Evolutionary conservation across 2,113 vertebrate genomes (phyloP), one percentile per base, ranked within the genome.

Genomic region (Rana temporaria): DNA sequence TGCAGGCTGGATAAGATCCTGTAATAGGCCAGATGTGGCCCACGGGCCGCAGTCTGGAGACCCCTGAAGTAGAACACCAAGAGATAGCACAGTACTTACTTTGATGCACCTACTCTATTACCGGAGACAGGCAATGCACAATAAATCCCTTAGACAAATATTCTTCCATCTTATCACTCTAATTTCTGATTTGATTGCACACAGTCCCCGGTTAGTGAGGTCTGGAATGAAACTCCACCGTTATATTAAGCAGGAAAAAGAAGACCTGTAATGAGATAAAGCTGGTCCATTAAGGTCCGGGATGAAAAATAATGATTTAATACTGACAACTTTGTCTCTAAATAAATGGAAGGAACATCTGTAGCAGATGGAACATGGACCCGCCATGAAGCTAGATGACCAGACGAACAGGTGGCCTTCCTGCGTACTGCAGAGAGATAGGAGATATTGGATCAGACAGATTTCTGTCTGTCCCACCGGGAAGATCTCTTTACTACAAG

Each of bases 361-460:
- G 79, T 24, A 56, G 26, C 79, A 81, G 79, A 81, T 81, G 79
- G 79, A 30, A 24, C 42, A 30, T 38, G 14, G 69, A 15, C 38
- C 56, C 20, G 26, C 20, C 14, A 69, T 22, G 19, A 14, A 56
- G 24, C 59, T 38, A 52, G 34, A 30, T 22, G 59, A 65, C 20
- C 26, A 32, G 19, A 20, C 59, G 32, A 60, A 73, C 79, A 81
- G 79, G 79, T 81, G 79, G 79, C 48, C 69, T 11, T 20, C 24
- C 68, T 73, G 79, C 42, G 14, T 42, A 53, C 20, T 16, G 14
- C 19, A 18, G 53, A 18, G 76, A 67, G 64, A 79, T 79, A 15
- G 52, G 24, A 71, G 69, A 65, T 71, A 73, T 3, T 17, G 57
- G 17, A 8, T 11, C 22, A 19, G 48, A 73, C 42, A 63, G 56